Conservation (phyloP, 2,797 vertebrate genomes). For the Pelochelys cantorii region DNA sequence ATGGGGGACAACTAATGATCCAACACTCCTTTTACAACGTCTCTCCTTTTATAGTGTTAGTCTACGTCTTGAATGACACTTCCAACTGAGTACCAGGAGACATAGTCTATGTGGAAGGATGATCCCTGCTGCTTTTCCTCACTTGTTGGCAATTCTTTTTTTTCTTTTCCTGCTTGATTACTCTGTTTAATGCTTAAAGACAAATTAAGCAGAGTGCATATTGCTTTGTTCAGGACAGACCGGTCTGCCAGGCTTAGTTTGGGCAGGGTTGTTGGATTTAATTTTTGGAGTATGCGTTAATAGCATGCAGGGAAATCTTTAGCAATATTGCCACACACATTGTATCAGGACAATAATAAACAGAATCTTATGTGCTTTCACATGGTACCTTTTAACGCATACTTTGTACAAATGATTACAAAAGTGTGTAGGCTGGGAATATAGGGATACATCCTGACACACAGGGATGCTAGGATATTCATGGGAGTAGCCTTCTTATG, state of each 20-base stretch:
- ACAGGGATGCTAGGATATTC: not conserved
- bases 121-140: too few relatives aligned
- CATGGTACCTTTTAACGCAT: not conserved
- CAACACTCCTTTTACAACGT: not conserved
- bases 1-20: too few relatives aligned
- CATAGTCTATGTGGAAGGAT: too few relatives aligned
- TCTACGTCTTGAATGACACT: too few relatives aligned
- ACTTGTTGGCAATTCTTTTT: too few relatives aligned
- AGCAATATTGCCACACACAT: not conserved
- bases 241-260: not conserved
- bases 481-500: not conserved
- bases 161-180: too few relatives aligned
- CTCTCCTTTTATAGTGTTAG: too few relatives aligned
- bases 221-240: too few relatives aligned
- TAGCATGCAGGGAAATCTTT: not conserved
- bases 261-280: too few relatives aligned
- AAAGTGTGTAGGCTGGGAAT: not conserved
- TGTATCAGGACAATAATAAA: not conserved
- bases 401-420: not conserved
- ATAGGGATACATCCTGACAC: not conserved
- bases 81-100: too few relatives aligned
- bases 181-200: too few relatives aligned
- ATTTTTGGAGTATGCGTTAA: not conserved
- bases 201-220: too few relatives aligned
- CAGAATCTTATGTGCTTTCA: not conserved